Conservation (phyloP, 35 echinoderm and acorn worm genomes). For the Lytechinus variegatus region DNA sequence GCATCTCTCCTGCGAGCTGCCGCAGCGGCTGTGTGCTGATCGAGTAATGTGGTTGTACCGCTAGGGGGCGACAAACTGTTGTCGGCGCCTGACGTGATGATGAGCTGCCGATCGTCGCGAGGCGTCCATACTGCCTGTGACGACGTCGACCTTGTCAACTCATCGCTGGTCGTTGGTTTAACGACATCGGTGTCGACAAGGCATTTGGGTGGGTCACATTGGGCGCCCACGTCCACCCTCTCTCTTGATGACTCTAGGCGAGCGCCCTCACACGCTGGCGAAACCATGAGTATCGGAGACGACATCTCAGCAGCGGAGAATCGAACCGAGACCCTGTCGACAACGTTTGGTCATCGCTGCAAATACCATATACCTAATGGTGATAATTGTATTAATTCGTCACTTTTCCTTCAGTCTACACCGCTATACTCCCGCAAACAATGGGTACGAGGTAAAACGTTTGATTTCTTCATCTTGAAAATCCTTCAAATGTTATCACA, state of each 20-base stretch:
- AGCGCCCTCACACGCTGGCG: constrained; percentile 65
- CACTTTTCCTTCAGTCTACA: not conserved
- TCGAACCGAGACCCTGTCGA: constrained; percentile 22
- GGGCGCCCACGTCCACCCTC: constrained; percentile 26
- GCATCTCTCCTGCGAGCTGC: constrained; percentile 33
- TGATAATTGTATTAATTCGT: not conserved
- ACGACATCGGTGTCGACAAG: constrained; percentile 26
- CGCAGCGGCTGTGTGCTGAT: not conserved
- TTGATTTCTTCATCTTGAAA: not conserved
- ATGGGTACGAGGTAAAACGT: not conserved
- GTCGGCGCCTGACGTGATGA: constrained; percentile 41
- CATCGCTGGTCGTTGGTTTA: not conserved
- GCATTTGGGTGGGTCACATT: constrained; percentile 32
- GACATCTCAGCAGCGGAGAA: constrained; percentile 41
- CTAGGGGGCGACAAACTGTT: not conserved
- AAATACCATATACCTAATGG: not conserved
- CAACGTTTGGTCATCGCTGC: constrained; percentile 48
- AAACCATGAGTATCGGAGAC: constrained; percentile 65
- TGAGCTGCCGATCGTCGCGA: not conserved
- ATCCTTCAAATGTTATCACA: not conserved
- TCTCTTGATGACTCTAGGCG: constrained; percentile 55
- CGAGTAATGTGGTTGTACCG: not conserved
- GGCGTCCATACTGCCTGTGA: constrained; percentile 38
- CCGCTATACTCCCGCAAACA: not conserved
- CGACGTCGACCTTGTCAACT: not conserved